Percentiles rank a stretch among this genome's conserved stretches.
Conservation (phyloP, 30 jellyfish, hydroid and myxozoan genomes). For the Hydra vulgaris region DNA sequence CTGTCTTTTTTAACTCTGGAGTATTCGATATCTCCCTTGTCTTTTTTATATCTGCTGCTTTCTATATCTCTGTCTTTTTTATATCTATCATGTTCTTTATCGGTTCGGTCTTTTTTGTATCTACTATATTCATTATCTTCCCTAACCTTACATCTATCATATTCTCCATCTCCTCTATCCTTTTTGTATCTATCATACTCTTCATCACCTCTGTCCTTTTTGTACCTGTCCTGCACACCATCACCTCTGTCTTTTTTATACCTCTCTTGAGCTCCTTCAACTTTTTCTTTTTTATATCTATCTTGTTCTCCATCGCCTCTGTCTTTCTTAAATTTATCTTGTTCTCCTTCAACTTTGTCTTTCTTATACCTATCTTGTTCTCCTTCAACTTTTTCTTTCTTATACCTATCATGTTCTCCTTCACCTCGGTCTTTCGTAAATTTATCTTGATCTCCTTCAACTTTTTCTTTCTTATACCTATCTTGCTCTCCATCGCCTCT, state of each 20-base stretch:
- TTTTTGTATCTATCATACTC: background rate
- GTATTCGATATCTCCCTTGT: background rate
- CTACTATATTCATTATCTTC: slow-evolving; percentile 20
- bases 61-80: slow-evolving; percentile 6
- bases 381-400: background rate
- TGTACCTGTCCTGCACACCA: background rate
- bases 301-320: background rate
- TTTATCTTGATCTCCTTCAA: background rate
- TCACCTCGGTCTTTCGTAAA: slow-evolving; percentile 3
- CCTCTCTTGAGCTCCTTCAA: background rate
- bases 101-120: background rate
- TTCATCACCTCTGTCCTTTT: background rate
- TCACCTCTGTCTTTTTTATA: slow-evolving; percentile 12
- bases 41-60: slow-evolving; percentile 14
- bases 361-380: slow-evolving; percentile 8
- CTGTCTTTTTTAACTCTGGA: background rate
- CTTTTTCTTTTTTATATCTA: background rate
- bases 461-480: slow-evolving; percentile 21
- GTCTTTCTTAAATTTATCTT: slow-evolving; percentile 13
- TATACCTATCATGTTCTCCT: slow-evolving; percentile 2
- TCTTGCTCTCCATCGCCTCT: slow-evolving; percentile 17
- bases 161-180: slow-evolving; percentile 2
- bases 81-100: slow-evolving; percentile 16
- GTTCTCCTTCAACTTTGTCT: slow-evolving; percentile 15
- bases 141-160: slow-evolving; percentile 8